Evolutionary conservation across 2,113 vertebrate genomes (phyloP).

Genomic region (Hippocampus barbouri): DNA sequence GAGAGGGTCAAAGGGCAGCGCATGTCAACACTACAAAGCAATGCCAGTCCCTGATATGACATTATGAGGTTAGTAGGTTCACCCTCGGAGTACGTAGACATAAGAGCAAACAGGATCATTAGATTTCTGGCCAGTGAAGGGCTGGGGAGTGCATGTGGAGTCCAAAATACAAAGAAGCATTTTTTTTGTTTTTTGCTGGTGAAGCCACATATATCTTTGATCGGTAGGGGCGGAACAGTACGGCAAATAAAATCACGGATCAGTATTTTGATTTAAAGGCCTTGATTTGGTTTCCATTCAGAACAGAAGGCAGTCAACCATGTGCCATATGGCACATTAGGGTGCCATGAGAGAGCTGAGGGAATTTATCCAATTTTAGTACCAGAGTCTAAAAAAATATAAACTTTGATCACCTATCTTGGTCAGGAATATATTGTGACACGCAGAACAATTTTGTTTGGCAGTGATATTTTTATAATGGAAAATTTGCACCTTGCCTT

Average conservation of each 20-base stretch:
- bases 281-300: neutral
- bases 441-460: neutral
- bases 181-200: neutral
- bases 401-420: neutral
- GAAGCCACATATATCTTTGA: neutral
- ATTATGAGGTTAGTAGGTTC: slow-evolving; percentile 8
- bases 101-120: neutral
- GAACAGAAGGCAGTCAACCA: neutral
- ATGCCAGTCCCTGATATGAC: slow-evolving; percentile 14
- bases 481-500: too few relatives aligned
- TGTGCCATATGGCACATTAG: neutral
- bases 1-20: slow-evolving; percentile 29
- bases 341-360: neutral
- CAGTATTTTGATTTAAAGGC: too few relatives aligned
- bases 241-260: too few relatives aligned
- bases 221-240: neutral
- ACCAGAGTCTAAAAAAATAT: too few relatives aligned
- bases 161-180: neutral
- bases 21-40: slow-evolving; percentile 15
- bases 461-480: too few relatives aligned
- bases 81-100: neutral
- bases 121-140: neutral
- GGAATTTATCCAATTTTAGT: too few relatives aligned
- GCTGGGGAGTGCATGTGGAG: neutral
- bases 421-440: neutral